Evolutionary conservation across 2,113 vertebrate genomes (phyloP), one percentile per base, ranked within the genome.

Genomic region (Heterotis niloticus): DNA sequence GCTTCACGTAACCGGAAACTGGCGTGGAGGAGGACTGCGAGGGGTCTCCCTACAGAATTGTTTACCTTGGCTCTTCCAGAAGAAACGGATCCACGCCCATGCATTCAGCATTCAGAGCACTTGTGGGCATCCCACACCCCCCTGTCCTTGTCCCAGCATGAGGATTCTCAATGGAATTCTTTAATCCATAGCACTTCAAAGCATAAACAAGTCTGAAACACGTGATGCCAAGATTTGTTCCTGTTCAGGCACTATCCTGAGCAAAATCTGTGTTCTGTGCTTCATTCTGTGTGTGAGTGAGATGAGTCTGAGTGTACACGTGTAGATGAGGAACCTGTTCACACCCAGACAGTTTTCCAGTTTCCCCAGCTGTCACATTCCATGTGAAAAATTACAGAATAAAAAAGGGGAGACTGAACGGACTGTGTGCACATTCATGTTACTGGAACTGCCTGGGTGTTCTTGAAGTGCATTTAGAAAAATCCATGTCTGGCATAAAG

Each of bases 1-100:
- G 52, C 54, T 12, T 80, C 84, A 85, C 76, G 79, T 83, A 85
- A 83, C 71, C 18, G 23, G n/a, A 52, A 62, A 34, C 76, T 64
- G 72, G 65, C 62, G 57, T 54, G 62, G 60, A 56, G 66, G 68
- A 28, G 65, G 17, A 78, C 74, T 72, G 65, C 68, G 20, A 20
- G 65, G 76, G 57, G 74, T 52, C 54, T 77, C 59, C 28, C 68
- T 64, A 78, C 67, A 77, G 67, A 26, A 82, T 72, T 85, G 82
- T 84, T 85, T 78, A 83, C 76, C 66, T 51, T 17, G 34, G 60
- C 62, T 7, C 60, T 62, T 13, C 18, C 12, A 20, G 5, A 26
- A 59, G 71, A 24, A 28, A 23, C 28, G 26, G 4, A 34, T 72
- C 23, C 81, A 54, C 66, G 34, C 28, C 66, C 72, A 57, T 75